These are phyloP conservation scores for Micromys minutus DNA, from an alignment of 2,113 vertebrate species.

Conservation along the genomic window DNA sequence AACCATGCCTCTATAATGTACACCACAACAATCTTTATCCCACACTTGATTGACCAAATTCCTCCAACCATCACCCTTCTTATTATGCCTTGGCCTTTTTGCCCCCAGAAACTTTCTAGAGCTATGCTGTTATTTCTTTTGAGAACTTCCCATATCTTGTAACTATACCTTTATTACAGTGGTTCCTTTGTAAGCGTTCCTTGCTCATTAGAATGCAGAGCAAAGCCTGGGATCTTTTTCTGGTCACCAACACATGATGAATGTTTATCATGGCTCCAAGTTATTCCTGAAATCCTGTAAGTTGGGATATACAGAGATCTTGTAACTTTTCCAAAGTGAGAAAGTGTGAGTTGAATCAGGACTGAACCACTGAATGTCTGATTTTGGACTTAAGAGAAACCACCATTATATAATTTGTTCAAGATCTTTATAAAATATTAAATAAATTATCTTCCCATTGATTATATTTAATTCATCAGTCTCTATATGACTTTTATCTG, in stretches of 20 bases:
- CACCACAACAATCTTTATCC: neutral
- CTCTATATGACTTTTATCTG: neutral
- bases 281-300: neutral
- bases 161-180: neutral
- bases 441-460: neutral
- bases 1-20: neutral
- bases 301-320: neutral
- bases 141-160: conserved; percentile 5
- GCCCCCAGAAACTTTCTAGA: neutral
- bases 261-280: neutral
- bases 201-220: neutral
- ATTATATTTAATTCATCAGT: neutral
- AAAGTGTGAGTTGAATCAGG: neutral
- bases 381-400: neutral
- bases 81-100: neutral
- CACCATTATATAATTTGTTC: neutral
- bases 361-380: neutral
- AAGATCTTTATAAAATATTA: neutral
- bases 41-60: neutral
- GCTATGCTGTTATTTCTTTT: conserved; percentile 1
- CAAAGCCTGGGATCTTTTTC: neutral
- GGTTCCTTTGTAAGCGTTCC: neutral
- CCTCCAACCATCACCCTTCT: neutral
- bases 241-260: neutral
- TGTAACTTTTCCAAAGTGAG: conserved; percentile 8